Percentiles rank a stretch among this genome's conserved stretches.
Conservation (phyloP, 2,113 vertebrate genomes). For the Amblyopsis rosae region DNA sequence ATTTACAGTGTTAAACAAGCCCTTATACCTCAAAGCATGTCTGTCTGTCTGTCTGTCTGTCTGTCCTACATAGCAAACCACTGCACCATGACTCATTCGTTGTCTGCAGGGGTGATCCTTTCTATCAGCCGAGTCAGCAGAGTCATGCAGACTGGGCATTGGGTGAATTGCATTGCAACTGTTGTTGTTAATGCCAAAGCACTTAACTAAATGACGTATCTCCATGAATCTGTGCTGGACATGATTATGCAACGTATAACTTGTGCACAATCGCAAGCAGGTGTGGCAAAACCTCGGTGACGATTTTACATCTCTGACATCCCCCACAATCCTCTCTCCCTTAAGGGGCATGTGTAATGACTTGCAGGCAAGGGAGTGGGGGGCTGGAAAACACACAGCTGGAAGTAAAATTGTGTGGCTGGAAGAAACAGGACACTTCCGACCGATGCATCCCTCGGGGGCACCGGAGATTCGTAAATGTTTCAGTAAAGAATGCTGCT, state of each 20-base stretch:
- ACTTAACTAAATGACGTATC: slow-evolving; percentile 1
- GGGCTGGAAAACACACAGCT: slow-evolving; percentile 63
- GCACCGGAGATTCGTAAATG: slow-evolving; percentile 17
- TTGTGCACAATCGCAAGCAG: not conserved
- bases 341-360: slow-evolving; percentile 67
- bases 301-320: slow-evolving; percentile 39
- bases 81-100: slow-evolving; percentile 50
- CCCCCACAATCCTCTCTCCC: slow-evolving; percentile 23
- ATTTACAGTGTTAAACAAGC: slow-evolving; percentile 13
- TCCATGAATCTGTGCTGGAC: too few species aligned
- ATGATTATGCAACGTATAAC: not conserved
- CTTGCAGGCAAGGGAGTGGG: slow-evolving; percentile 57
- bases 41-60: slow-evolving; percentile 19
- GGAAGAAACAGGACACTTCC: slow-evolving; percentile 62
- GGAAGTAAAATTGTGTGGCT: slow-evolving; percentile 53
- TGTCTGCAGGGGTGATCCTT: slow-evolving; percentile 15
- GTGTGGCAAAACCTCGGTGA: not conserved
- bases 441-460: slow-evolving; percentile 43
- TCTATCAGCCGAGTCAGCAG: not conserved
- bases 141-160: slow-evolving; percentile 27
- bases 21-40: slow-evolving; percentile 11
- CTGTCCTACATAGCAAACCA: slow-evolving; percentile 44
- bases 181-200: slow-evolving; percentile 23
- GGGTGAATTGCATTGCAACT: slow-evolving; percentile 48
- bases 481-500: slow-evolving; percentile 26